These are phyloP conservation scores for Pseudomyrmex cubaensis DNA, from an alignment of 1,140 invertebrate species.

Conservation along the genomic window DNA sequence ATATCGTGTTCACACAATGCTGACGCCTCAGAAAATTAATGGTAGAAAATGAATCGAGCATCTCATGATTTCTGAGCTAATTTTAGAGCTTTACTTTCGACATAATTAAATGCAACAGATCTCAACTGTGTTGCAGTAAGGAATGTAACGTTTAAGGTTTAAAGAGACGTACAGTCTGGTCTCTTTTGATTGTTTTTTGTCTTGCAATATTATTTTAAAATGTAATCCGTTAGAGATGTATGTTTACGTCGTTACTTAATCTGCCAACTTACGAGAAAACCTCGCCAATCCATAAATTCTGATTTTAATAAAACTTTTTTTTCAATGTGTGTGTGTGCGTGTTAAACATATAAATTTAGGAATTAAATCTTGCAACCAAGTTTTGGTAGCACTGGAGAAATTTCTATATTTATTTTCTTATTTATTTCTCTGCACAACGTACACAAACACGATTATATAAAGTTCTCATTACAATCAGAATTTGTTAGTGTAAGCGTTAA, in stretches of 20 bases:
- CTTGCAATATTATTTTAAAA: conserved; percentile 33
- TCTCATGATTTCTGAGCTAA: conserved; percentile 26
- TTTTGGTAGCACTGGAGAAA: too few relatives aligned
- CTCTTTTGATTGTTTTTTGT: conserved; percentile 1
- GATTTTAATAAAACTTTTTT: too few relatives aligned
- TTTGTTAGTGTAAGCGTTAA: too few relatives aligned
- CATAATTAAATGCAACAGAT: conserved; percentile 22
- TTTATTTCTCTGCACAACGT: too few relatives aligned
- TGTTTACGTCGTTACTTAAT: background rate
- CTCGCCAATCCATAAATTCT: too few relatives aligned
- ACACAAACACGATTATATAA: too few relatives aligned
- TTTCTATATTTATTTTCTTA: too few relatives aligned
- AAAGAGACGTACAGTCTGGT: background rate
- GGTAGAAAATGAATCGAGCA: background rate
- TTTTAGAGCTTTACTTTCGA: conserved; percentile 66
- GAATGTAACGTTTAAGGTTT: conserved; percentile 2
- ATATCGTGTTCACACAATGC: background rate
- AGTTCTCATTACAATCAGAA: too few relatives aligned
- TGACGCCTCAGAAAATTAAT: background rate
- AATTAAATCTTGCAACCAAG: too few relatives aligned
- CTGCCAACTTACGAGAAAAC: background rate
- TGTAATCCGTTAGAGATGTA: background rate
- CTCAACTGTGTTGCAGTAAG: conserved; percentile 23
- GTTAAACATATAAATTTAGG: too few relatives aligned
- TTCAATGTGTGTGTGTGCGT: too few relatives aligned